These are phyloP conservation scores for Alviniconcha strummeri DNA, from an alignment of 2,888 invertebrate species.

Conservation along the genomic window DNA sequence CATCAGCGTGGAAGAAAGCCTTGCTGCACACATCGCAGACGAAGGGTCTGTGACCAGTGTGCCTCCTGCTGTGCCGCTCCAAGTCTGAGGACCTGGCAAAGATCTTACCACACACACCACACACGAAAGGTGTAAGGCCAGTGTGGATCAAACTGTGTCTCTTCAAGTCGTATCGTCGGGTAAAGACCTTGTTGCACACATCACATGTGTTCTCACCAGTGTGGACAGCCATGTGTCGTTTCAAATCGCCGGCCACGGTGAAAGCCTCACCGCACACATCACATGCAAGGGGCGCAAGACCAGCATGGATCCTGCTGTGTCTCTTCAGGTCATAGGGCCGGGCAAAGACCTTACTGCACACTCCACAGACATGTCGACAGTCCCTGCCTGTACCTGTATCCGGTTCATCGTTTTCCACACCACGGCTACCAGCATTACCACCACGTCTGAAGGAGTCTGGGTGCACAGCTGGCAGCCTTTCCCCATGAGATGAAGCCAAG, in stretches of 20 bases:
- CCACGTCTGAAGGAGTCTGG: not conserved
- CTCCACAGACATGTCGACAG: not conserved
- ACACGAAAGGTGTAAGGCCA: not conserved
- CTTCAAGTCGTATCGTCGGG: no score
- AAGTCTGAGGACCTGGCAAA: not conserved
- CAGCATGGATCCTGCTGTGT: not conserved
- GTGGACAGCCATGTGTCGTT: not conserved
- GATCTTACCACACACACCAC: not conserved
- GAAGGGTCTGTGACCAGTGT: not conserved
- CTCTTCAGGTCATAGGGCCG: not conserved
- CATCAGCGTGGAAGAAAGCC: not conserved
- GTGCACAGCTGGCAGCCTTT: not conserved
- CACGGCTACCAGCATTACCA: no score
- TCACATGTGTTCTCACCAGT: not conserved
- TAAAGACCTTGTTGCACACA: no score
- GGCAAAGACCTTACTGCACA: not conserved
- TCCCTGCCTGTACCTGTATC: not conserved
- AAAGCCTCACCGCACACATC: not conserved
- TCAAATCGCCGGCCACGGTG: not conserved
- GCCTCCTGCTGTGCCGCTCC: no score
- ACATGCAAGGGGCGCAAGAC: not conserved
- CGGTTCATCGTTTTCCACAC: not conserved
- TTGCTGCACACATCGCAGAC: conserved; percentile 19
- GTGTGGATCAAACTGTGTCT: no score
- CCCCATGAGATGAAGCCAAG: not conserved